phyloP scores from a whole-genome alignment of 1,140 invertebrate genomes.

The Caenorhabditis briggsae region DNA sequence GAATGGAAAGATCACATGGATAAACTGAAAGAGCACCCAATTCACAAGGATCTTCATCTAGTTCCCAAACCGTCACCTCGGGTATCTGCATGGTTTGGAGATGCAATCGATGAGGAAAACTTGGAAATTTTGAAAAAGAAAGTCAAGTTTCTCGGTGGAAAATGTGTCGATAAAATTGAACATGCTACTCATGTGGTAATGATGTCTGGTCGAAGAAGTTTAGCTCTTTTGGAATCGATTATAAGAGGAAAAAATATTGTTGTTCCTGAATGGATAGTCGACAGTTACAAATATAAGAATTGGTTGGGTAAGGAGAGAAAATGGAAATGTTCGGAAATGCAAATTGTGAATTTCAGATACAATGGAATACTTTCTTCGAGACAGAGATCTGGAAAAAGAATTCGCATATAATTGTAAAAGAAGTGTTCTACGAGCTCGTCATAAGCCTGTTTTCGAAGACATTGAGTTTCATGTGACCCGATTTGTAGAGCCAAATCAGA shows the following conservation, averaged over 20 bases:
- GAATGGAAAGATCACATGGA: conserved; percentile 2
- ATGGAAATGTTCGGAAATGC: neutral
- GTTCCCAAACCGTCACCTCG: neutral
- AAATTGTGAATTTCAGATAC: conserved; percentile 58
- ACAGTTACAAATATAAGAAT: conserved; percentile 44
- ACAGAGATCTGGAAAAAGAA: conserved; percentile 63
- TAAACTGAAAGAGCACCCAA: neutral
- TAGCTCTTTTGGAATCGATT: conserved; percentile 86
- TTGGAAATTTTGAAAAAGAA: conserved; percentile 6
- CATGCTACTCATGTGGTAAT: conserved; percentile 10
- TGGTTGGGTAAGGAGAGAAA: conserved; percentile 47
- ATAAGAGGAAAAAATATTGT: conserved; percentile 65
- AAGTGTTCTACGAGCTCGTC: conserved; percentile 60
- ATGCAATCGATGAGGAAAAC: conserved; percentile 24
- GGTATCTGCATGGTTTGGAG: conserved; percentile 13
- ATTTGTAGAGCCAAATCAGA: conserved; percentile 50
- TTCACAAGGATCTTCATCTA: conserved; percentile 4
- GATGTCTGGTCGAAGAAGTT: conserved; percentile 14
- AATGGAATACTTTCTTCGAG: conserved; percentile 61
- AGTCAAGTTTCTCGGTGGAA: conserved; percentile 25
- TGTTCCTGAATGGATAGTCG: conserved; percentile 59
- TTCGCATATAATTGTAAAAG: conserved; percentile 63
- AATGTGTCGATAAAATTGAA: neutral
- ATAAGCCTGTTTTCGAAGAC: conserved; percentile 63
- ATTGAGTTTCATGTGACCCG: conserved; percentile 58